phyloP scores from a whole-genome alignment of 2,113 vertebrate species.

The Callionymus lyra region DNA sequence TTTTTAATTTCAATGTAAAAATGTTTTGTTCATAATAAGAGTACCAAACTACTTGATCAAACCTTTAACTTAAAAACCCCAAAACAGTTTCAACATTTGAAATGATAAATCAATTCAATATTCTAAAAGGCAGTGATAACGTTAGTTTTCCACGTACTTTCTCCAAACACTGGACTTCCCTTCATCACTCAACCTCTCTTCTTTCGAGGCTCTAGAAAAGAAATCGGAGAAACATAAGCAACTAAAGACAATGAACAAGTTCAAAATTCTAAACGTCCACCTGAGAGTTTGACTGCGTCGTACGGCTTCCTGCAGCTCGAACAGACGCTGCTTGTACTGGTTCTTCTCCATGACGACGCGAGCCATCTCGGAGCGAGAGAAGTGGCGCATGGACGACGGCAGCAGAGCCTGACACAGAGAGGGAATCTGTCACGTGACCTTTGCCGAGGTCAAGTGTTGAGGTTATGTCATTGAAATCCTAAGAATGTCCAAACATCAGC shows the following conservation, averaged over 20 bases:
- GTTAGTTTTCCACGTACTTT: conserved; percentile 50
- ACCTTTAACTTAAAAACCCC: background rate
- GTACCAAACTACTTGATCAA: background rate
- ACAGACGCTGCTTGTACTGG: conserved; percentile 69
- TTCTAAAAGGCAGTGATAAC: too few species aligned
- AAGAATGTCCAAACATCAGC: too few species aligned
- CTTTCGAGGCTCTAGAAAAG: conserved; percentile 54
- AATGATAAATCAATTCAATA: too few species aligned
- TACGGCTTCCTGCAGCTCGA: conserved; percentile 69
- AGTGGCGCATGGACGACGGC: conserved; percentile 48
- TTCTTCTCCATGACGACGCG: conserved; percentile 75
- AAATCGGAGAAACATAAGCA: background rate
- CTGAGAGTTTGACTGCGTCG: conserved; percentile 52
- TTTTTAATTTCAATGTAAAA: too few species aligned
- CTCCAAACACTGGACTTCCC: conserved; percentile 60
- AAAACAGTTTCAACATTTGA: too few species aligned
- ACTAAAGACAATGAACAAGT: too few species aligned
- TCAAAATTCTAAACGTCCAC: too few species aligned
- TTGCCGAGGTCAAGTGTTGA: too few species aligned
- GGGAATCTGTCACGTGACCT: background rate
- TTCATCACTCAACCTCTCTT: conserved; percentile 50
- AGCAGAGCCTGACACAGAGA: conserved; percentile 34
- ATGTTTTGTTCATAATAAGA: too few species aligned
- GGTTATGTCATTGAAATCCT: too few species aligned
- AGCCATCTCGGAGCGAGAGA: conserved; percentile 73